Evolutionary conservation across 64 coral and sea anemone genomes (phyloP), one percentile per base, ranked within the genome.

Genomic region (Stichodactyla mertensii): DNA sequence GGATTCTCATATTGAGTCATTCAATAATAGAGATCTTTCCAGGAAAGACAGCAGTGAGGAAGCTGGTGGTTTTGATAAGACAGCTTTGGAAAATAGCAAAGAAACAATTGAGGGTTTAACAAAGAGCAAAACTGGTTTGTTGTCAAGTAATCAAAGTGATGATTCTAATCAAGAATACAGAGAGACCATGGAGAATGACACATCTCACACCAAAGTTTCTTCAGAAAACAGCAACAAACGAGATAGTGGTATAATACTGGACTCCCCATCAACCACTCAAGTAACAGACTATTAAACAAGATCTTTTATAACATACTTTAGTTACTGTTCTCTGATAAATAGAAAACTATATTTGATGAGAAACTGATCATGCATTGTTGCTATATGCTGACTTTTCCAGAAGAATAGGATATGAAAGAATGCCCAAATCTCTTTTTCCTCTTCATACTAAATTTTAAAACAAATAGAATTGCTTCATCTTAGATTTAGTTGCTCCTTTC

Each of bases 211-310:
- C 19, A 28, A 54, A 10, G 18, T 16, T 55, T 14, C 53, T 36
- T 55, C 78, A 82, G 54, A 80, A 26, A 57, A 77, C 15, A 55
- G 83, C 27, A 82, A 77, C 55, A 95, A 95, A 55, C 85, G 93
- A 82, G 93, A 95, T 82, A 95, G 93, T 66, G 93, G 93, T 20
- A 95, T 95, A 27, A 88, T 87, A 80, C 55, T 91, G 36, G 93
- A 95, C 83, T 78, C 86, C 10, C 87, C 89, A 52, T 74, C 83
- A 61, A 90, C 89, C 20, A 7, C 24, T 19, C 2, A 31, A 74
- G 24, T 14, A 74, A 74, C 24, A 74, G 14, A 58, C 14, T 58
- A 58, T 58, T 58, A 11, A 58, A 11, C 56, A 58, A 45, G 36
- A 45, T 45, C 36, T 45, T 45, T 45, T 45, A 45, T 45, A 45